Evolutionary conservation across 2,888 invertebrate genomes (phyloP).

Genomic region (Prenolepis imparis): DNA sequence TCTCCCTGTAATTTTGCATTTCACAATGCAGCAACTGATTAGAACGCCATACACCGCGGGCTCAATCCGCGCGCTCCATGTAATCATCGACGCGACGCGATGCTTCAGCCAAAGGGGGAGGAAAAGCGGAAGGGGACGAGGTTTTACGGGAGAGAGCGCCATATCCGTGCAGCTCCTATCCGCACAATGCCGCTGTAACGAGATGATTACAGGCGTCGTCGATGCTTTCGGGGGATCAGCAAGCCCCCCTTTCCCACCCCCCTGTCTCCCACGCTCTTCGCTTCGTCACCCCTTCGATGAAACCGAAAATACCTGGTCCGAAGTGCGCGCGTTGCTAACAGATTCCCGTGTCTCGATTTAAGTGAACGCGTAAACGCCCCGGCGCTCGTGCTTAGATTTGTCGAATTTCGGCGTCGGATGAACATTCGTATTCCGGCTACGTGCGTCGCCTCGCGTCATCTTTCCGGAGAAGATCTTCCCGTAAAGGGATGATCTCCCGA

Average conservation of each 20-base stretch:
- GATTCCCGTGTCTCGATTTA: slow-evolving; percentile 70
- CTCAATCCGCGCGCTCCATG: slow-evolving; percentile 72
- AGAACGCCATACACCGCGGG: slow-evolving; percentile 70
- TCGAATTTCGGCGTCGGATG: slow-evolving; percentile 32
- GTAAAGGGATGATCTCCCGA: slow-evolving; percentile 61
- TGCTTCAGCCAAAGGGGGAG: slow-evolving; percentile 65
- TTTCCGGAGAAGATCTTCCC: slow-evolving; percentile 41
- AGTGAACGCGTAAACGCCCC: slow-evolving; percentile 69
- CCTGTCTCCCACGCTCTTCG: background rate
- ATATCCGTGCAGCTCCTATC: slow-evolving; percentile 55
- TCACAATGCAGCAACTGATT: slow-evolving; percentile 82
- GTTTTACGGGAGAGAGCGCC: slow-evolving; percentile 69
- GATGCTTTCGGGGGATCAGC: slow-evolving; percentile 71
- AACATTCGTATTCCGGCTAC: slow-evolving; percentile 70
- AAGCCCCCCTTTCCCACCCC: background rate
- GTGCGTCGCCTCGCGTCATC: slow-evolving; percentile 38
- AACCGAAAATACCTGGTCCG: slow-evolving; percentile 63
- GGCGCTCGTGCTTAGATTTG: slow-evolving; percentile 59
- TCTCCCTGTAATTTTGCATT: slow-evolving; percentile 80
- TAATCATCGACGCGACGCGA: slow-evolving; percentile 78
- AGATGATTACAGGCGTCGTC: slow-evolving; percentile 82
- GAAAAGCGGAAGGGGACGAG: slow-evolving; percentile 43
- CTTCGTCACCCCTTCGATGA: background rate
- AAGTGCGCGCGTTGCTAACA: slow-evolving; percentile 55
- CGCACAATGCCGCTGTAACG: slow-evolving; percentile 82